Evolutionary conservation across 2,113 vertebrate genomes (phyloP).

Genomic region (Apteryx owenii): DNA sequence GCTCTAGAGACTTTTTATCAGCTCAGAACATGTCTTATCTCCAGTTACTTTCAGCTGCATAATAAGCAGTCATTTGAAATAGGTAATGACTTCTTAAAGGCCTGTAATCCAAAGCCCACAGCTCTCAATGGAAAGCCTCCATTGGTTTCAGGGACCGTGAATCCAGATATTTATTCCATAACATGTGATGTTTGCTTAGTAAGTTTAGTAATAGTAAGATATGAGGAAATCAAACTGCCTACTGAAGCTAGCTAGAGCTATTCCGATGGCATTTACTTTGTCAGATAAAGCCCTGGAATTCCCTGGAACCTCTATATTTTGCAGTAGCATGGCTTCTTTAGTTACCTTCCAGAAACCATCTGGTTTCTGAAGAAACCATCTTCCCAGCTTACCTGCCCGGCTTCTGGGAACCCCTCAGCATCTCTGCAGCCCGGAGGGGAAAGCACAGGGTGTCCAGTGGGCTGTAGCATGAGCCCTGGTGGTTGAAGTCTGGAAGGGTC

Average conservation of each 20-base stretch:
- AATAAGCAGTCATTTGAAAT: conserved; percentile 26
- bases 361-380: not conserved
- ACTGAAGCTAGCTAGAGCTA: not conserved
- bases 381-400: not conserved
- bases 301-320: not conserved
- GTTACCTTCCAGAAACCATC: not conserved
- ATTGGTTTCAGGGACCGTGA: not conserved
- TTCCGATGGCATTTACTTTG: not conserved
- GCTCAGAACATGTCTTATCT: conserved; percentile 27
- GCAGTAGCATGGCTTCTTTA: not conserved
- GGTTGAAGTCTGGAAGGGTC: not conserved
- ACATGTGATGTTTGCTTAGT: not conserved
- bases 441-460: not conserved
- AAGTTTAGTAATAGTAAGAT: not conserved
- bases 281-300: not conserved
- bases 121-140: not conserved
- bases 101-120: not conserved
- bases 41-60: conserved; percentile 18
- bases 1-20: conserved; percentile 10
- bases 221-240: not conserved
- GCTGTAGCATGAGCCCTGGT: not conserved
- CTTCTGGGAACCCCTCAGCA: not conserved
- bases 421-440: not conserved
- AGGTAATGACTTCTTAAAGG: not conserved
- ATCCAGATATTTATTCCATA: not conserved